Base-by-base conservation (phyloP, 2,888 invertebrate genomes). In the Chalcosyrphus nemorum region DNA sequence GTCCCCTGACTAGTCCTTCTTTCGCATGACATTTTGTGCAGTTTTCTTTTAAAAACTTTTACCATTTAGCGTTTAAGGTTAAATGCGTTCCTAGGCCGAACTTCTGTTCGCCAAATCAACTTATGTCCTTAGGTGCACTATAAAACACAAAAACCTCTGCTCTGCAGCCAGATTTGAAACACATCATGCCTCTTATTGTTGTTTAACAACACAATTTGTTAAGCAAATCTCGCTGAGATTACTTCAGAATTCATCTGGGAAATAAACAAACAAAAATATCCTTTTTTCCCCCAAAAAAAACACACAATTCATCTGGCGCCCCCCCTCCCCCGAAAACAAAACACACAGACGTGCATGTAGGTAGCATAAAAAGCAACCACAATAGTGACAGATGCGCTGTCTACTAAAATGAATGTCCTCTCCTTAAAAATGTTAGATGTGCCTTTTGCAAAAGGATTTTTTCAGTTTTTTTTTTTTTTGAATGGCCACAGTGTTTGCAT, bases 321-420 rank as follows among this genome's bases (percentile, higher is more conserved):
- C n/a, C n/a, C n/a, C n/a, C n/a, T n/a, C n/a, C n/a, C 2, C 2
- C 7, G 2, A 4, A 6, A n/a, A 19, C 45, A 32, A 7, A 11
- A 19, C 32, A 35, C 61, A 29, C 45, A 45, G 3, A 9, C 24
- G 24, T 32, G 5, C 1, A 47, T 17, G 27, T 17, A 13, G 17
- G 9, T 1, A 7, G 19, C 29, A 63, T n/a, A 41, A 50, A 38
- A 11, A 29, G 27, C 32, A 1, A 47, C 65, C 65, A 57, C 47
- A 75, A 47, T 45, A 65, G 57, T 75, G 76, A 68, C 66, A 76
- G 66, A 76, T 76, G 66, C 41, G 59, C 66, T 66, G 66, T 76
- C 76, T 66, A 17, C 17, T 24, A 41, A 59, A 66, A 66, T 68
- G 45, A 74, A 74, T 74, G 74, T 74, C 61, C 41, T 52, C 41